Conservation (phyloP, 2,113 vertebrate species). For the Lophius piscatorius region DNA sequence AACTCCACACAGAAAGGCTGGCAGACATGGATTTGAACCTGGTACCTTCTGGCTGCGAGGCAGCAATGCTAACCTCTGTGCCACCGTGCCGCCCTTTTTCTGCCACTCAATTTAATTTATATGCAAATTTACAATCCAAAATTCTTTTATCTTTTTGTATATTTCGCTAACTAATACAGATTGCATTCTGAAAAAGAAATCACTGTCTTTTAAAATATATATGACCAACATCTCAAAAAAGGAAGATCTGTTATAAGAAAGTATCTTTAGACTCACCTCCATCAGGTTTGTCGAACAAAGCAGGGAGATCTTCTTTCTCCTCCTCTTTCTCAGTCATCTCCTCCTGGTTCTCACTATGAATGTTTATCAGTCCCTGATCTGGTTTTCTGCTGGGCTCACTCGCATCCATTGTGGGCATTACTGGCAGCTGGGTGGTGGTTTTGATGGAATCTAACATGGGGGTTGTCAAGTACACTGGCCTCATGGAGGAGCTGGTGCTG, state of each 20-base stretch:
- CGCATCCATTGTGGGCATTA: constrained; percentile 48
- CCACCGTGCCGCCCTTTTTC: too few relatives aligned
- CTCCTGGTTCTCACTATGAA: constrained; percentile 58
- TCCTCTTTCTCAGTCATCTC: constrained; percentile 60
- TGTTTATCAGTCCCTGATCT: constrained; percentile 48
- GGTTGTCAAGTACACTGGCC: constrained; percentile 27
- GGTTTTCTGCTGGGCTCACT: constrained; percentile 61
- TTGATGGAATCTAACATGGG: constrained; percentile 64
- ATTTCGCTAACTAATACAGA: neutral
- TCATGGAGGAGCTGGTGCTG: constrained; percentile 7
- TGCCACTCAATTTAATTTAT: too few relatives aligned
- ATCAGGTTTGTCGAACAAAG: constrained; percentile 55
- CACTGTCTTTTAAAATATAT: neutral
- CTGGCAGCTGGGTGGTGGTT: constrained; percentile 58
- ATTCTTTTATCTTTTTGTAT: too few relatives aligned
- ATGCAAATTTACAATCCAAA: too few relatives aligned
- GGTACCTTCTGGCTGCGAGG: too few relatives aligned
- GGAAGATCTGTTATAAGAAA: neutral
- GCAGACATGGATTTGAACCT: too few relatives aligned
- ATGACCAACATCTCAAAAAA: neutral
- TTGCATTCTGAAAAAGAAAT: neutral
- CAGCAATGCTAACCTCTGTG: too few relatives aligned
- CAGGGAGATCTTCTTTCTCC: constrained; percentile 48
- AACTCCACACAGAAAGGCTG: too few relatives aligned
- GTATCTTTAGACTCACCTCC: constrained; percentile 80